A percentile compares a stretch with the other conserved stretches of the same genome.
These are phyloP conservation scores for Elegia similella DNA, from an alignment of 2,888 invertebrate genomes.

Conservation along the genomic window DNA sequence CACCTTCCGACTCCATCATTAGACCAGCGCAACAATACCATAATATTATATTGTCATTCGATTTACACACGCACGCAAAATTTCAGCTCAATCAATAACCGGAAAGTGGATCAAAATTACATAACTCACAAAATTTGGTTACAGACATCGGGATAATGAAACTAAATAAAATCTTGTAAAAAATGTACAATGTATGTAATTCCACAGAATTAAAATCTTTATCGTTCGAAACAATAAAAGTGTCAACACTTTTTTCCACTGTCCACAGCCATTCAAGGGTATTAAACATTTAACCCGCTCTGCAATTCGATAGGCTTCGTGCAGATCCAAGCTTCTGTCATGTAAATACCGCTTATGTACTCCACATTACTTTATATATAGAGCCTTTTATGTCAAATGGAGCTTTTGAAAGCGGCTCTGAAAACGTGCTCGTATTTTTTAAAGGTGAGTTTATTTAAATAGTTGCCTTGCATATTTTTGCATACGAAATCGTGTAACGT, in stretches of 20 bases:
- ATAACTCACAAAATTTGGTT: no score
- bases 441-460: conserved; percentile 15
- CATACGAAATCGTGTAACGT: not conserved
- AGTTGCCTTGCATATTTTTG: conserved; percentile 13
- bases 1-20: no score
- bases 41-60: no score
- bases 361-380: conserved; percentile 27
- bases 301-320: conserved; percentile 12
- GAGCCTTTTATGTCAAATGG: conserved; percentile 16
- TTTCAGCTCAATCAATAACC: no score
- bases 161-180: no score
- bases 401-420: conserved; percentile 30
- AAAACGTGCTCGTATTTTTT: conserved; percentile 11
- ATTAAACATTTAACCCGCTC: conserved; percentile 17
- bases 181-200: no score
- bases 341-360: conserved; percentile 24
- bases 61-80: no score
- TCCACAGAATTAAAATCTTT: no score
- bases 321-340: conserved; percentile 16
- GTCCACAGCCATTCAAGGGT: conserved; percentile 10
- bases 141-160: no score
- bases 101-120: no score
- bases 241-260: not conserved
- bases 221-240: not conserved
- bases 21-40: no score